phyloP scores from a whole-genome alignment of 2,113 vertebrate species.

The Trogon surrucura region DNA sequence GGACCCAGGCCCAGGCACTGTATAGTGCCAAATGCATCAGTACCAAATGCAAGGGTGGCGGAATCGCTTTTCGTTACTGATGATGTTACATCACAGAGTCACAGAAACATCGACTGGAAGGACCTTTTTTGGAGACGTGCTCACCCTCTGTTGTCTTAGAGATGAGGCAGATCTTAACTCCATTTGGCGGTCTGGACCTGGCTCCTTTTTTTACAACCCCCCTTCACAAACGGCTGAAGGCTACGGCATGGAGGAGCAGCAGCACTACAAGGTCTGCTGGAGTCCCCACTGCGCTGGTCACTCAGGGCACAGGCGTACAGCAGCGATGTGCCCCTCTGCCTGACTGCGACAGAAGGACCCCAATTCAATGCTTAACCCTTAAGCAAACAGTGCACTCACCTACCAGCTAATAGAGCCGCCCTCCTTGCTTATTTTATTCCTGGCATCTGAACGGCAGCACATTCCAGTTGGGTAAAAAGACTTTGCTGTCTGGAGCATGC shows the following conservation, averaged over 20 bases:
- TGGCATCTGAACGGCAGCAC: conserved; percentile 23
- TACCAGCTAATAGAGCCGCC: conserved; percentile 15
- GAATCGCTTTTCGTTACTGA: not conserved
- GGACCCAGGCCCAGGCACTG: not conserved
- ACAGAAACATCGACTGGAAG: not conserved
- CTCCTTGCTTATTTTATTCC: conserved; percentile 55
- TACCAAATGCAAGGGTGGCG: not conserved
- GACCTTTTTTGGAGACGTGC: not conserved
- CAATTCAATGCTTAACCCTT: not conserved
- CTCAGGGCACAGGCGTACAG: rapidly evolving
- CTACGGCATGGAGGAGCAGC: not conserved
- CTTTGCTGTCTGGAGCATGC: conserved; percentile 72
- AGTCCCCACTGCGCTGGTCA: not conserved
- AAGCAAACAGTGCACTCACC: not conserved
- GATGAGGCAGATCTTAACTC: not conserved
- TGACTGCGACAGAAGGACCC: not conserved
- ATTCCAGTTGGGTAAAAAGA: conserved; percentile 68
- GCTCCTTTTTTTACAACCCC: not conserved
- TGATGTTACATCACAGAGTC: not conserved
- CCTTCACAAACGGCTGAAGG: not conserved
- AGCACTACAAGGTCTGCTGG: not conserved
- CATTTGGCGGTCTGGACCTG: not conserved
- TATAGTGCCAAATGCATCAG: not conserved
- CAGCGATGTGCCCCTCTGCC: not conserved
- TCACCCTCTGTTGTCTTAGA: not conserved